Conservation (phyloP, 2,888 invertebrate genomes). For the Drepanosiphum platanoidis region DNA sequence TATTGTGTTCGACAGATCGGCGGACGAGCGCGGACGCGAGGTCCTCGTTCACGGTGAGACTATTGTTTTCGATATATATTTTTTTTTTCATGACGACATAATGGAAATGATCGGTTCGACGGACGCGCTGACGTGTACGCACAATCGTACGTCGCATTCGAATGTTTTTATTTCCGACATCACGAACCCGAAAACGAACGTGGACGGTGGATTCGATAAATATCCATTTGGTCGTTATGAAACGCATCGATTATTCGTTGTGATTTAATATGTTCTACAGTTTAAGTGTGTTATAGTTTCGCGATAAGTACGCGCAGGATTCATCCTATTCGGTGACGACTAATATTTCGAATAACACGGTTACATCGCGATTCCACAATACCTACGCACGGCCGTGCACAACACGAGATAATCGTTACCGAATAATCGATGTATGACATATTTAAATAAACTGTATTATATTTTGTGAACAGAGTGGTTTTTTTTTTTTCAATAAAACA, state of each 20-base stretch:
- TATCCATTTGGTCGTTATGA: neutral
- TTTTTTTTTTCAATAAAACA: too few relatives aligned
- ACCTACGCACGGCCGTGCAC: too few relatives aligned
- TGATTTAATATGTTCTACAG: neutral
- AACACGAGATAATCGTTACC: neutral
- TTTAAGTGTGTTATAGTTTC: neutral
- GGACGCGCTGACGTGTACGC: neutral
- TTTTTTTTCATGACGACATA: neutral
- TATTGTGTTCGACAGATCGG: neutral
- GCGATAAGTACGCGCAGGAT: neutral
- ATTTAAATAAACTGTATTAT: too few relatives aligned
- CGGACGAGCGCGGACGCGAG: neutral
- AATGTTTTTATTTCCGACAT: neutral
- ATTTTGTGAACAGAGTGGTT: too few relatives aligned
- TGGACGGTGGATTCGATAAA: neutral
- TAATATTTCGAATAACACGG: neutral
- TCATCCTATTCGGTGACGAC: too few relatives aligned
- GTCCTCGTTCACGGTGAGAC: neutral
- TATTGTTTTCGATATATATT: neutral
- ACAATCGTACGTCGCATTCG: neutral
- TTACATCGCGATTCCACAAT: neutral
- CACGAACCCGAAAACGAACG: neutral
- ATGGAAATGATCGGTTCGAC: neutral
- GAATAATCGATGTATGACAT: neutral
- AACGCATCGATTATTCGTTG: too few relatives aligned